Conservation (phyloP, 2,888 invertebrate species). For the Drosophila fungiperda region DNA sequence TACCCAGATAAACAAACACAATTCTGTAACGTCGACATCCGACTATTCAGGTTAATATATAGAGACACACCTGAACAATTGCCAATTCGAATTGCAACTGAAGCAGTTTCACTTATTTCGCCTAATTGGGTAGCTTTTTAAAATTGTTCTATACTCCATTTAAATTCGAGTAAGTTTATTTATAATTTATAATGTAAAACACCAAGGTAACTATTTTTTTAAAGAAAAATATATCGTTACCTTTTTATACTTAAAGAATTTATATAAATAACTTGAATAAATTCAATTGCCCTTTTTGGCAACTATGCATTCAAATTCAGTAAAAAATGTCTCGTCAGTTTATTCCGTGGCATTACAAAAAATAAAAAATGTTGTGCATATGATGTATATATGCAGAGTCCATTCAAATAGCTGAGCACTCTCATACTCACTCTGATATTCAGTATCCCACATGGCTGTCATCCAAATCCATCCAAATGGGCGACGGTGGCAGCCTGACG, state of each 20-base stretch:
- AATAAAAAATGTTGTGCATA: slow-evolving; percentile 5
- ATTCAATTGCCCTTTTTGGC: not conserved
- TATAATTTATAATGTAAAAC: not conserved
- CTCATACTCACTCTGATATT: slow-evolving; percentile 42
- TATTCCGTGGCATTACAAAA: slow-evolving; percentile 32
- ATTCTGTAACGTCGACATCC: slow-evolving; percentile 36
- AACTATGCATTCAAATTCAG: slow-evolving; percentile 29
- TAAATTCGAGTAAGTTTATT: no score
- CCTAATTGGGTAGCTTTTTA: slow-evolving; percentile 45
- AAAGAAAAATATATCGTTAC: not conserved
- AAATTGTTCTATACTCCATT: no score
- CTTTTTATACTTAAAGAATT: not conserved
- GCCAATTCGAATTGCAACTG: slow-evolving; percentile 49
- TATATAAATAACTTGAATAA: not conserved
- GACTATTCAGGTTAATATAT: slow-evolving; percentile 4
- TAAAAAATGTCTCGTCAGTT: slow-evolving; percentile 58
- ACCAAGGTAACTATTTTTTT: not conserved
- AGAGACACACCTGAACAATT: slow-evolving; percentile 67
- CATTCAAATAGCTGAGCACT: slow-evolving; percentile 50
- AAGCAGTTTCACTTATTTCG: slow-evolving; percentile 57
- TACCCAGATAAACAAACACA: slow-evolving; percentile 9
- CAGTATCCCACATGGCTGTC: slow-evolving; percentile 28
- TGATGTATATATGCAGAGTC: slow-evolving; percentile 24
- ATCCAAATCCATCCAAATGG: slow-evolving; percentile 37
- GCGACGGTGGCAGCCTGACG: slow-evolving; percentile 34